Conservation (phyloP, 2,113 vertebrate species). For the Sander vitreus region DNA sequence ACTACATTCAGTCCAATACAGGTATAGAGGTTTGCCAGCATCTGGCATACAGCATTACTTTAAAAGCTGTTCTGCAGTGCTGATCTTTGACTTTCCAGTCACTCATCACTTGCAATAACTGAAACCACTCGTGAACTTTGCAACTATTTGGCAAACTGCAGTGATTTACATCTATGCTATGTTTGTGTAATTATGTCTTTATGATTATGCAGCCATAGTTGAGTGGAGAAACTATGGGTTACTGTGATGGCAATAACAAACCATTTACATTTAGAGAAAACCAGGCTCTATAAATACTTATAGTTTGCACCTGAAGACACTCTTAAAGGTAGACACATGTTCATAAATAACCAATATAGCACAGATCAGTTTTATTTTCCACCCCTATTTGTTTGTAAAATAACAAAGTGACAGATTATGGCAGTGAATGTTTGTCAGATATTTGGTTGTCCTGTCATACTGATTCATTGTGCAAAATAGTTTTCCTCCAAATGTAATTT, state of each 20-base stretch:
- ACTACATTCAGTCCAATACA: conserved; percentile 8
- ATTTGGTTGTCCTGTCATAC: not conserved
- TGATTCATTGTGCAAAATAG: not conserved
- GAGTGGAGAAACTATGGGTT: not conserved
- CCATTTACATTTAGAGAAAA: not conserved
- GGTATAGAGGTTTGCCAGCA: conserved; percentile 26
- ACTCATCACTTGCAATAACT: conserved; percentile 44
- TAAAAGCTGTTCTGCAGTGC: conserved; percentile 49
- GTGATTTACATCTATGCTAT: not conserved
- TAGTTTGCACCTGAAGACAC: no score
- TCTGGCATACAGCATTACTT: conserved; percentile 32
- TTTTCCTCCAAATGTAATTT: not conserved
- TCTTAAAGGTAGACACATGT: no score
- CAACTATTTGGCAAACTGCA: conserved; percentile 2
- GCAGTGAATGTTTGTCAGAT: not conserved
- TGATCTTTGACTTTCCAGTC: conserved; percentile 39
- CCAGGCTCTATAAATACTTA: no score
- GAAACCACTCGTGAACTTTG: conserved; percentile 16
- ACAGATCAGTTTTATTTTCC: not conserved
- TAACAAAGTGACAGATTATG: not conserved
- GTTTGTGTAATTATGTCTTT: not conserved
- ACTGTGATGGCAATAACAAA: not conserved
- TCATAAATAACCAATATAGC: no score
- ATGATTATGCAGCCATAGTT: not conserved
- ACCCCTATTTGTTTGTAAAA: not conserved